phyloP scores from a whole-genome alignment of 1,140 invertebrate genomes.

The Drosophila neocordata region DNA sequence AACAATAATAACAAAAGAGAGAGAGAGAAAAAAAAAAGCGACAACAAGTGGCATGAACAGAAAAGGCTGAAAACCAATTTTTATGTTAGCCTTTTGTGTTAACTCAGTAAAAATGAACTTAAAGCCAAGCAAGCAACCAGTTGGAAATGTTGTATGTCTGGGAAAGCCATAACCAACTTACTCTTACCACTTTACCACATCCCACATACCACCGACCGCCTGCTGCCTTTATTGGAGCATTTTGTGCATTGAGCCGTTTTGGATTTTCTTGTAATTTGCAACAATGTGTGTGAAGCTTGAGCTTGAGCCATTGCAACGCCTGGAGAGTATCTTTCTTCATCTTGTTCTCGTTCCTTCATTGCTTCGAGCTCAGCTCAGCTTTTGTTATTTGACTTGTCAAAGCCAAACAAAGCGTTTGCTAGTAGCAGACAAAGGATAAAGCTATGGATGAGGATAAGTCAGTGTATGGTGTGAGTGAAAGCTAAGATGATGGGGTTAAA shows the following conservation, averaged over 20 bases:
- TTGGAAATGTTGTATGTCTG: slow-evolving; percentile 72
- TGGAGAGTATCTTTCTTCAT: neutral
- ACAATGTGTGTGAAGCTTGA: slow-evolving; percentile 47
- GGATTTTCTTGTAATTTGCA: slow-evolving; percentile 73
- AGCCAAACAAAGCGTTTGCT: slow-evolving; percentile 59
- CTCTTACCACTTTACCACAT: neutral
- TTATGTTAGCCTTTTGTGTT: slow-evolving; percentile 54
- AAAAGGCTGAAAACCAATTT: slow-evolving; percentile 51
- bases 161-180: slow-evolving; percentile 46
- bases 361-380: slow-evolving; percentile 8
- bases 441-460: neutral
- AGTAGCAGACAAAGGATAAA: slow-evolving; percentile 12
- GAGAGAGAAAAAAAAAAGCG: too few relatives aligned
- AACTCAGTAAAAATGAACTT: slow-evolving; percentile 63
- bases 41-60: slow-evolving; percentile 16
- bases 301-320: slow-evolving; percentile 39
- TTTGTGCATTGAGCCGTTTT: slow-evolving; percentile 70
- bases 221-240: neutral
- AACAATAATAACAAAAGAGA: slow-evolving; percentile 2
- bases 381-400: slow-evolving; percentile 67
- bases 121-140: slow-evolving; percentile 59
- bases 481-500: neutral
- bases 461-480: neutral
- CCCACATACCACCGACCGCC: too few relatives aligned
- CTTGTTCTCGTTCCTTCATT: slow-evolving; percentile 23